Percentiles rank a stretch among this genome's conserved stretches.
These are phyloP conservation scores for Hetaerina americana DNA, from an alignment of 1,140 invertebrate genomes.

Conservation along the genomic window DNA sequence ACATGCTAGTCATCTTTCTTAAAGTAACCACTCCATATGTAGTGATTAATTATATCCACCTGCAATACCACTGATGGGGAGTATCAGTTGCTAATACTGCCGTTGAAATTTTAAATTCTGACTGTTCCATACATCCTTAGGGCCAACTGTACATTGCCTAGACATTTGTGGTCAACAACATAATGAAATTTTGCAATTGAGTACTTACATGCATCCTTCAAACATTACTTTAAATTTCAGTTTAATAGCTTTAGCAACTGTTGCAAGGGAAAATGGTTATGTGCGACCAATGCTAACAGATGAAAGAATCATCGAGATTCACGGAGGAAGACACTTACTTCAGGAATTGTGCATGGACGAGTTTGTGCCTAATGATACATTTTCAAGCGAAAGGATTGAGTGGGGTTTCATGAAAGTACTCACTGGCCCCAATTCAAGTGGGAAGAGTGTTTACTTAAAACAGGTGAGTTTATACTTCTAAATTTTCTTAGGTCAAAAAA, in stretches of 20 bases:
- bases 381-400: conserved; percentile 33
- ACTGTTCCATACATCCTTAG: too few species aligned
- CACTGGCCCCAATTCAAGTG: conserved; percentile 80
- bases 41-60: too few species aligned
- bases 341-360: conserved; percentile 48
- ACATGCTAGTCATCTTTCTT: too few species aligned
- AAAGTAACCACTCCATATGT: too few species aligned
- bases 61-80: too few species aligned
- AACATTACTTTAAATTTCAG: conserved; percentile 33
- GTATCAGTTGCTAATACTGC: too few species aligned
- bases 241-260: conserved; percentile 54
- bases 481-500: not conserved
- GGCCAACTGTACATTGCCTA: too few species aligned
- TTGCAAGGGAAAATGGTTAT: conserved; percentile 57
- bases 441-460: conserved; percentile 86
- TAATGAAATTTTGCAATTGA: not conserved
- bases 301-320: conserved; percentile 48
- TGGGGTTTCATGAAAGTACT: conserved; percentile 57
- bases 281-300: conserved; percentile 47
- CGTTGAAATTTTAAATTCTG: too few species aligned
- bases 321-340: conserved; percentile 63
- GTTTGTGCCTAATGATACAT: conserved; percentile 61
- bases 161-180: too few species aligned
- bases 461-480: conserved; percentile 38
- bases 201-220: too few species aligned